phyloP scores from a whole-genome alignment of 2,797 vertebrate species.

The Cottoperca gobio region DNA sequence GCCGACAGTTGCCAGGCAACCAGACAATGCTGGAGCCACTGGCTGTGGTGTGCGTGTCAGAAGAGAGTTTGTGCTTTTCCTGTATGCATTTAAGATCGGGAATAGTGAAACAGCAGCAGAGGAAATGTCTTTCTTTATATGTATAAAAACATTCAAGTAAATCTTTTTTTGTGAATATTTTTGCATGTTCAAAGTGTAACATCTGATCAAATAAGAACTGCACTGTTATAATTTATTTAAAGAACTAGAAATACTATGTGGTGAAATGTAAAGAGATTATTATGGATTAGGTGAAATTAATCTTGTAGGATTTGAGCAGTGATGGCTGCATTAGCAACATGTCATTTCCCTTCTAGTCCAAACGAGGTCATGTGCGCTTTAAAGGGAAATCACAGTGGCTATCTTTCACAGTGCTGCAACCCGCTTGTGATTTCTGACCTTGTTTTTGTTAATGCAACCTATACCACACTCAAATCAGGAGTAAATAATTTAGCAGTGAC shows the following conservation, averaged over 20 bases:
- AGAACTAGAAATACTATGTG: conserved; percentile 26
- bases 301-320: conserved; percentile 72
- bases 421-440: conserved; percentile 49
- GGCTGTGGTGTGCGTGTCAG: conserved; percentile 76
- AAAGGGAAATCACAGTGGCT: conserved; percentile 57
- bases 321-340: conserved; percentile 76
- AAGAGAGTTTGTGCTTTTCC: conserved; percentile 73
- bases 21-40: conserved; percentile 85
- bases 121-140: conserved; percentile 38
- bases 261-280: conserved; percentile 68
- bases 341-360: conserved; percentile 71
- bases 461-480: conserved; percentile 12
- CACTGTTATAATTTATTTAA: conserved; percentile 19
- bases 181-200: conserved; percentile 1
- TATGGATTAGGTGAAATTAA: conserved; percentile 78
- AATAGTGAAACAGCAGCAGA: conserved; percentile 45
- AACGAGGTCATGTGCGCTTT: conserved; percentile 75
- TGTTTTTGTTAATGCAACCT: conserved; percentile 53
- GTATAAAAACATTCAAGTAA: conserved; percentile 23
- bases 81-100: conserved; percentile 68
- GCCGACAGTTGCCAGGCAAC: conserved; percentile 87
- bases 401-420: conserved; percentile 15
- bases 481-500: conserved; percentile 36
- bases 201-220: background rate
- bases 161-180: background rate